Evolutionary conservation across 2,113 vertebrate genomes (phyloP).

Genomic region (Papio anubis): DNA sequence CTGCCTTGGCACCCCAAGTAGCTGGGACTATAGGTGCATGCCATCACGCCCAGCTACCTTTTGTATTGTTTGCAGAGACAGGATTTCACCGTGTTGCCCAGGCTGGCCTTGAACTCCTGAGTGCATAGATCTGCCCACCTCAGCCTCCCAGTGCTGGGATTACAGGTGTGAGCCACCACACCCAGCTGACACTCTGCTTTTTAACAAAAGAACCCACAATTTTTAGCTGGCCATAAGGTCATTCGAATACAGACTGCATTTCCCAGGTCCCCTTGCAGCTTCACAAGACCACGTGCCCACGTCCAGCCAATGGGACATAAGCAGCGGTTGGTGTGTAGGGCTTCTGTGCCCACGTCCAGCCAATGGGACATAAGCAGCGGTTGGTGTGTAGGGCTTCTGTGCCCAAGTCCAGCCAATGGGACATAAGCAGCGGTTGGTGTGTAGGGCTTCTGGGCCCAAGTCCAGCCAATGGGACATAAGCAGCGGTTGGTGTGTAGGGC

Average conservation of each 20-base stretch:
- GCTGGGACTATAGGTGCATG: not conserved
- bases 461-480: not conserved
- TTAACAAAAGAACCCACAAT: not conserved
- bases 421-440: accelerated
- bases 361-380: accelerated
- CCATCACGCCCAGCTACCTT: not conserved
- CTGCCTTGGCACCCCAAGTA: not conserved
- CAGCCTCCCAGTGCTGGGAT: not conserved
- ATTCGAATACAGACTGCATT: not conserved
- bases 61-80: not conserved
- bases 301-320: not conserved
- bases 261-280: not conserved
- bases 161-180: not conserved
- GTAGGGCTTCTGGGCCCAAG: too few relatives aligned
- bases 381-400: too few relatives aligned
- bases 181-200: not conserved
- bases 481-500: too few relatives aligned
- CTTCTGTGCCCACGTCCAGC: not conserved
- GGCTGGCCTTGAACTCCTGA: not conserved
- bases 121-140: not conserved
- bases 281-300: accelerated
- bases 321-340: too few relatives aligned
- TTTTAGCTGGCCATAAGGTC: not conserved
- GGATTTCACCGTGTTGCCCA: not conserved
- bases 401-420: not conserved